phyloP scores from a whole-genome alignment of 2,113 vertebrate species.

The Ceuthmochares aereus region DNA sequence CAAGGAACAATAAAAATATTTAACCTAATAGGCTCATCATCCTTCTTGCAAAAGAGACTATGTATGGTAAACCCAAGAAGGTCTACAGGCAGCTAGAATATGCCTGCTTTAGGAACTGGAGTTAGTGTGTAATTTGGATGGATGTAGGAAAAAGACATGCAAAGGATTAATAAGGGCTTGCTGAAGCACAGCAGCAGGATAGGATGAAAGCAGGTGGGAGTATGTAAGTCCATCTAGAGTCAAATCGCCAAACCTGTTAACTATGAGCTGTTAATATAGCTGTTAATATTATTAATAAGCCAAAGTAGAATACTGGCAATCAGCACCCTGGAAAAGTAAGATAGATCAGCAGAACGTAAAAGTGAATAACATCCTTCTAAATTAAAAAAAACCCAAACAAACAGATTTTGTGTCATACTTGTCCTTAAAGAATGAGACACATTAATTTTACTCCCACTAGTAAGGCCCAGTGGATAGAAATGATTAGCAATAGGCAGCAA shows the following conservation, averaged over 20 bases:
- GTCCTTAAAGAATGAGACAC: background rate
- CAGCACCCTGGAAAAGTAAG: background rate
- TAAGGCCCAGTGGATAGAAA: background rate
- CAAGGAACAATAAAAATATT: background rate
- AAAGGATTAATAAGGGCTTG: background rate
- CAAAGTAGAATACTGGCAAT: background rate
- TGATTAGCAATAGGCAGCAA: constrained; percentile 8
- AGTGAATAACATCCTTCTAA: background rate
- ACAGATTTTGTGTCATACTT: background rate
- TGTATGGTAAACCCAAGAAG: background rate
- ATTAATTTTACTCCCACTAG: background rate
- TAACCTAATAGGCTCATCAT: background rate
- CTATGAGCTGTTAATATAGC: background rate
- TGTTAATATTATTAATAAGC: background rate
- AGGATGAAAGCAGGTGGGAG: background rate
- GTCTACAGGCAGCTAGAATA: background rate
- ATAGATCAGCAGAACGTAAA: background rate
- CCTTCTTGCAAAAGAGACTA: background rate
- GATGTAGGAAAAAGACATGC: background rate
- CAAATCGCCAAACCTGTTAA: background rate
- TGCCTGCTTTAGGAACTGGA: background rate
- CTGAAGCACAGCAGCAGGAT: background rate
- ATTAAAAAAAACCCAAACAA: background rate
- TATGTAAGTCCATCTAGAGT: accelerated
- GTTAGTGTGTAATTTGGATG: background rate